A percentile compares a stretch with the other conserved stretches of the same genome.
Evolutionary conservation across 2,888 invertebrate genomes (phyloP).

Genomic region (Drosophila barbarae): DNA sequence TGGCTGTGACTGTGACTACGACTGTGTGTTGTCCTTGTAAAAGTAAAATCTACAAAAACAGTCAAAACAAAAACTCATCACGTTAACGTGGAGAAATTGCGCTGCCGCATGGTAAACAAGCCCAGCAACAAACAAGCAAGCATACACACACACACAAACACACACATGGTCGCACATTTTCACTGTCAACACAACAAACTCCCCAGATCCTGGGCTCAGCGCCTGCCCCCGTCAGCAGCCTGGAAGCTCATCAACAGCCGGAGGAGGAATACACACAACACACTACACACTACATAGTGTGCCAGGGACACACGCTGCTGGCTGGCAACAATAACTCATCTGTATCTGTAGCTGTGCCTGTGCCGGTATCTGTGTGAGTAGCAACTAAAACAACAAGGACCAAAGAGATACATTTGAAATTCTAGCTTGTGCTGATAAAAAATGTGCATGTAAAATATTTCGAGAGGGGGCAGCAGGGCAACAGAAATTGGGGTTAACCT

Average conservation of each 20-base stretch:
- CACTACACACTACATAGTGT: constrained; percentile 10
- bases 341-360: constrained; percentile 9
- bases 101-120: constrained; percentile 41
- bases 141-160: constrained; percentile 36
- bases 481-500: constrained; percentile 65
- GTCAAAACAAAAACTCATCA: constrained; percentile 55
- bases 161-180: constrained; percentile 50
- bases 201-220: constrained; percentile 37
- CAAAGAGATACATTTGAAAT: constrained; percentile 60
- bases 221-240: constrained; percentile 18
- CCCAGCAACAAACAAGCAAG: constrained; percentile 27
- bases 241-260: constrained; percentile 55
- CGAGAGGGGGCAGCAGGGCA: constrained; percentile 15
- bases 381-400: constrained; percentile 37
- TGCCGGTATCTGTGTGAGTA: constrained; percentile 5
- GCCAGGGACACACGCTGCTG: constrained; percentile 34
- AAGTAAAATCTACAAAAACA: constrained; percentile 47
- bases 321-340: constrained; percentile 53
- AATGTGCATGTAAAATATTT: constrained; percentile 67
- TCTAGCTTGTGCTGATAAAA: constrained; percentile 66
- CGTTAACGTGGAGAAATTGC: constrained; percentile 54
- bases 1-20: constrained; percentile 10
- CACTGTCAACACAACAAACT: constrained; percentile 55
- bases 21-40: constrained; percentile 5
- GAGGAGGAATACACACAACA: constrained; percentile 14